These are phyloP conservation scores for Drosophila ambigua DNA, from an alignment of 1,140 invertebrate species.

Conservation along the genomic window DNA sequence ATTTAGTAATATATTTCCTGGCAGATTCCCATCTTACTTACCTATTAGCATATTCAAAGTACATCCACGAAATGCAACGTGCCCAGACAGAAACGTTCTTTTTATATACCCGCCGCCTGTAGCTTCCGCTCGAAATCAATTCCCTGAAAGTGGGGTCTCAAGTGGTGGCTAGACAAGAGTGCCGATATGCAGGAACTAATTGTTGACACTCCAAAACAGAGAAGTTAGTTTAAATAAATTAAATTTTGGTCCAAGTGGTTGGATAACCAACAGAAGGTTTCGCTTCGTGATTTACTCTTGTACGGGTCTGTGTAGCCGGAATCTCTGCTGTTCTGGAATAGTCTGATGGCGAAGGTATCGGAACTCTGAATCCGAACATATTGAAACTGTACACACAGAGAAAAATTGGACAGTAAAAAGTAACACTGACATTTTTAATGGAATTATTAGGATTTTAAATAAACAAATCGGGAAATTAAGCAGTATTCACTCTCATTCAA, in stretches of 20 bases:
- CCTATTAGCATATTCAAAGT: slow-evolving; percentile 58
- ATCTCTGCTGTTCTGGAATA: too few species aligned
- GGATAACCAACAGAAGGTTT: background rate
- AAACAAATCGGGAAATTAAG: too few species aligned
- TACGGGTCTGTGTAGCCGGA: background rate
- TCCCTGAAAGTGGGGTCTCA: slow-evolving; percentile 29
- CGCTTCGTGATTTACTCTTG: background rate
- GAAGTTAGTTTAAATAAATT: slow-evolving; percentile 40
- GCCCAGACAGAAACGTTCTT: background rate
- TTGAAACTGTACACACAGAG: too few species aligned
- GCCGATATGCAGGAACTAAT: background rate
- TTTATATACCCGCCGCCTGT: slow-evolving; percentile 43
- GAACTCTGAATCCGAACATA: too few species aligned
- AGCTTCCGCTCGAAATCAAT: slow-evolving; percentile 20
- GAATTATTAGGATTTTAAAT: too few species aligned
- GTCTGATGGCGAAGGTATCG: too few species aligned
- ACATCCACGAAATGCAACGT: slow-evolving; percentile 41
- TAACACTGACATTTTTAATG: too few species aligned
- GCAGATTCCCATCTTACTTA: slow-evolving; percentile 32
- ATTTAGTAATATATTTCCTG: background rate
- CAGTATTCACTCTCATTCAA: too few species aligned
- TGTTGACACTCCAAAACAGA: slow-evolving; percentile 4
- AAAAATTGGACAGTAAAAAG: too few species aligned
- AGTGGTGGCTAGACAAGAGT: slow-evolving; percentile 10
- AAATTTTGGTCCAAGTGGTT: background rate